These are phyloP conservation scores for Platysteira castanea DNA, from an alignment of 2,113 vertebrate genomes.

Conservation along the genomic window DNA sequence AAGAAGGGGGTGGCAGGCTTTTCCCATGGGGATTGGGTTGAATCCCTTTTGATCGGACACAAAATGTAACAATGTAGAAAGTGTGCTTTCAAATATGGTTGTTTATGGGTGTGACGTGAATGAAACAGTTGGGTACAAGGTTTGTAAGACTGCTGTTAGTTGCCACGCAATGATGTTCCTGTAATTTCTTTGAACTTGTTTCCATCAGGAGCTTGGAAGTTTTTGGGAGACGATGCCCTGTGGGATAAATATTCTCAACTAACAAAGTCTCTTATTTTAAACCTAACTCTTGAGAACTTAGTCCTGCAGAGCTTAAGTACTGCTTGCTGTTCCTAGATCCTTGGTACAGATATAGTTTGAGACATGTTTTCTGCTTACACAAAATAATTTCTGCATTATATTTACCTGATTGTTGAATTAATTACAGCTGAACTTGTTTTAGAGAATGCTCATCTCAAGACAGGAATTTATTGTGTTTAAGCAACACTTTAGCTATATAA, in stretches of 20 bases:
- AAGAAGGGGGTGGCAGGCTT: not conserved
- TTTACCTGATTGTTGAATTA: not conserved
- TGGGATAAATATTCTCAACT: not conserved
- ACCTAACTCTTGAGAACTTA: not conserved
- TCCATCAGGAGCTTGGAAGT: not conserved
- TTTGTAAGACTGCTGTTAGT: not conserved
- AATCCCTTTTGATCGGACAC: not conserved
- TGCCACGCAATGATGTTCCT: not conserved
- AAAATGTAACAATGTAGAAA: not conserved
- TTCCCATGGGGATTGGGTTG: not conserved
- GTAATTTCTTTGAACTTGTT: not conserved
- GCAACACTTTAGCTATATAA: not conserved
- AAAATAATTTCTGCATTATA: not conserved
- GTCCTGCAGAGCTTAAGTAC: not conserved
- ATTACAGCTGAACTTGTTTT: not conserved
- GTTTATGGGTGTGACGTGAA: not conserved
- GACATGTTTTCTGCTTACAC: not conserved
- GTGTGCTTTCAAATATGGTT: not conserved
- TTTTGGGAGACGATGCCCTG: not conserved
- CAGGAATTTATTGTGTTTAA: not conserved
- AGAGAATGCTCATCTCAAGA: not conserved
- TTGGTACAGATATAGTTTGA: not conserved
- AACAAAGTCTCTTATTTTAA: not conserved
- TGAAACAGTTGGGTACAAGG: not conserved
- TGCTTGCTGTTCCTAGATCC: not conserved